Conservation (phyloP, 2,888 invertebrate species). For the Ochropleura plecta region DNA sequence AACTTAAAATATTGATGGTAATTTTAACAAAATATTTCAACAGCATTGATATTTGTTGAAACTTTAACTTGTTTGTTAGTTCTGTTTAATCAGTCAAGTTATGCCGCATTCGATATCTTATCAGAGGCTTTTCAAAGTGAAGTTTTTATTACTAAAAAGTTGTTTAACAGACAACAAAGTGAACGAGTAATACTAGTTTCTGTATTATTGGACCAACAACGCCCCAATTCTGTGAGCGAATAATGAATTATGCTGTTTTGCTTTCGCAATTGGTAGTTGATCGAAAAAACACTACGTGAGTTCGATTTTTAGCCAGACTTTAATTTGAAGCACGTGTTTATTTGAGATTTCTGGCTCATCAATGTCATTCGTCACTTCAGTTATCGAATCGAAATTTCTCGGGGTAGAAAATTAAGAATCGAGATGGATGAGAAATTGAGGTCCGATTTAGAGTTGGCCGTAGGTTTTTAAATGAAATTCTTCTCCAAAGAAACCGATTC, state of each 20-base stretch:
- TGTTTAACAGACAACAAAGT: slow-evolving; percentile 49
- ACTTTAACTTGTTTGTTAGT: slow-evolving; percentile 25
- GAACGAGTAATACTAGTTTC: slow-evolving; percentile 72
- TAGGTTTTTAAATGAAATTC: slow-evolving; percentile 25
- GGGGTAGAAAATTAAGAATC: slow-evolving; percentile 31
- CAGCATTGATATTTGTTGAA: not conserved
- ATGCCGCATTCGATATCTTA: slow-evolving; percentile 38
- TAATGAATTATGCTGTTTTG: slow-evolving; percentile 68
- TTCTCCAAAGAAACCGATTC: slow-evolving; percentile 40
- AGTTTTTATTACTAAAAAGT: slow-evolving; percentile 49
- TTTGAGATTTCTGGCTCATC: slow-evolving; percentile 25
- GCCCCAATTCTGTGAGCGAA: slow-evolving; percentile 69
- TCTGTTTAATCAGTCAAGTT: slow-evolving; percentile 24
- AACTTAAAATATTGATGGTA: not conserved
- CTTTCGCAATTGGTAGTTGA: slow-evolving; percentile 68
- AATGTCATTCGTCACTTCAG: slow-evolving; percentile 28
- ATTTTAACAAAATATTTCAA: slow-evolving; percentile 6
- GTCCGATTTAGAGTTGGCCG: slow-evolving; percentile 26
- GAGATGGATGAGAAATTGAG: slow-evolving; percentile 28
- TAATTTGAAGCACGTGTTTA: slow-evolving; percentile 20
- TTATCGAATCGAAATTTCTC: slow-evolving; percentile 25
- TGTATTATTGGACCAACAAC: slow-evolving; percentile 63
- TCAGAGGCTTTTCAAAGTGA: slow-evolving; percentile 39
- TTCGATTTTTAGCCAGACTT: slow-evolving; percentile 39
- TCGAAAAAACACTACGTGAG: slow-evolving; percentile 52